These are phyloP conservation scores for Trogon surrucura DNA, from an alignment of 2,113 vertebrate species.

Conservation along the genomic window DNA sequence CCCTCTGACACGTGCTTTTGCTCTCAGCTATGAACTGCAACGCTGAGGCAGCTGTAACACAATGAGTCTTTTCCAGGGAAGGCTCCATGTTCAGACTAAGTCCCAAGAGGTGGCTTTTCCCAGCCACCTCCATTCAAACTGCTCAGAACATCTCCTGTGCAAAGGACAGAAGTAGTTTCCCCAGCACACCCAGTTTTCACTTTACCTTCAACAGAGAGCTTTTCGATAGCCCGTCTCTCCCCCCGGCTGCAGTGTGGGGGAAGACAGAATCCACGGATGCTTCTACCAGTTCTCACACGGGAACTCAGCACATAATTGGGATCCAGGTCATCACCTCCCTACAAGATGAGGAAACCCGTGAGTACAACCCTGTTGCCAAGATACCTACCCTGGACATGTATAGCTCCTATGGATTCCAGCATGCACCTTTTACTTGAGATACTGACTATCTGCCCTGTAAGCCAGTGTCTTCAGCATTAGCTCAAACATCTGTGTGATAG, in stretches of 20 bases:
- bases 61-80: not conserved
- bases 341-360: not conserved
- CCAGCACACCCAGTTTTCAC: not conserved
- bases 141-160: not conserved
- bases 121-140: not conserved
- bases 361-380: not conserved
- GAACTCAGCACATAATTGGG: conserved; percentile 94
- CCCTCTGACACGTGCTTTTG: not conserved
- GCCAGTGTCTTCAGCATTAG: not conserved
- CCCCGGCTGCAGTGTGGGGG: conserved; percentile 96
- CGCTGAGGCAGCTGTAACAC: not conserved
- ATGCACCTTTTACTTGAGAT: not conserved
- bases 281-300: conserved; percentile 95
- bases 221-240: conserved; percentile 91
- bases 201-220: conserved; percentile 91
- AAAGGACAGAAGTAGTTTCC: not conserved
- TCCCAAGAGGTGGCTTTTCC: not conserved
- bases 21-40: conserved; percentile 2
- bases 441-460: not conserved
- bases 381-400: not conserved
- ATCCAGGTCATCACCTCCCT: conserved; percentile 97
- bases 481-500: not conserved
- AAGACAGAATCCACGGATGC: conserved; percentile 92
- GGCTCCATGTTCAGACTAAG: not conserved
- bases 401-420: not conserved